A percentile compares a stretch with the other conserved stretches of the same genome.
phyloP scores from a whole-genome alignment of 2,113 vertebrate species.

The Hippocampus zosterae region DNA sequence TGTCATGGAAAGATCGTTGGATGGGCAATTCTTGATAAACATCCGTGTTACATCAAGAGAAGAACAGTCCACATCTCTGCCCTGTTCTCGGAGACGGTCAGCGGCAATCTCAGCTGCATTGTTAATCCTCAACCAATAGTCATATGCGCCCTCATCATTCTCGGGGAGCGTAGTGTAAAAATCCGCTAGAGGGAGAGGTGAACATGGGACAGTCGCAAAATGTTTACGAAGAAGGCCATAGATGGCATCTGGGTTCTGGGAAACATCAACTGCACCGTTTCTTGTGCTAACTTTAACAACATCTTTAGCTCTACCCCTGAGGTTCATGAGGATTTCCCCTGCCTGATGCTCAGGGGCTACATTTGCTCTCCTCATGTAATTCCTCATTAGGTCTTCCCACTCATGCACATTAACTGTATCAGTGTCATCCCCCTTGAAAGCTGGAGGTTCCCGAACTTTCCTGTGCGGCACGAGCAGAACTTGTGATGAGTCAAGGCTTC shows the following conservation, averaged over 20 bases:
- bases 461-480: not conserved
- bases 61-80: not conserved
- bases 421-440: not conserved
- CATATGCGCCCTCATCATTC: not conserved
- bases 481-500: not conserved
- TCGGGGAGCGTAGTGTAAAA: not conserved
- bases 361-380: not conserved
- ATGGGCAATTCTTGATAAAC: not conserved
- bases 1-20: not conserved
- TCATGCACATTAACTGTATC: not conserved
- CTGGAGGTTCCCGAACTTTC: not conserved
- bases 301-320: constrained; percentile 3
- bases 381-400: not conserved
- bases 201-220: not conserved
- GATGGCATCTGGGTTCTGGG: not conserved
- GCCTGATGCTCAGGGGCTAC: not conserved
- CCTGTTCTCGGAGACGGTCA: not conserved
- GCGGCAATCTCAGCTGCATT: not conserved
- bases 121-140: not conserved
- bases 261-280: not conserved
- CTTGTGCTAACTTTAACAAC: not conserved
- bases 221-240: not conserved
- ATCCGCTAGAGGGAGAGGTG: not conserved
- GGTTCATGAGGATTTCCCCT: not conserved
- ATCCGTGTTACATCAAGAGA: not conserved